Base-by-base conservation (phyloP, 2,888 invertebrate genomes). In the Bimastos eiseni region DNA sequence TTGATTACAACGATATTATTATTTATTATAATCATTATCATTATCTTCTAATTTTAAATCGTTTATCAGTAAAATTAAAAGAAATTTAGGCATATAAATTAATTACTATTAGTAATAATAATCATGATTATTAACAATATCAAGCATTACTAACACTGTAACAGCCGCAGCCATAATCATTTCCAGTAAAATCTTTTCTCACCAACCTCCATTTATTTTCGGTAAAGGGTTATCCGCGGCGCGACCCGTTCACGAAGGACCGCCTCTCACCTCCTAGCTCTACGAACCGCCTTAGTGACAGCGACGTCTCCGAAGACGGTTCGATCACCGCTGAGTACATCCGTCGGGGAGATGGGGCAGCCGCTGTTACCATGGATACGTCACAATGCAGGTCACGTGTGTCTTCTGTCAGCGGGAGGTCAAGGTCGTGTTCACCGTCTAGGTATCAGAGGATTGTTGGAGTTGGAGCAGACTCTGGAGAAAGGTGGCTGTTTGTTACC, bases 221-320 rank as follows among this genome's bases (percentile, higher is more conserved):
- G 19, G 19, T 33, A 36, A 1, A 86, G 86, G 86, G 86, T 37
- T 86, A 86, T 37, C 34, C 86, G 6, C 34, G 86, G 86, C 24
- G 86, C 37, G 86, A 86, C 37, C 86, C 86, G 34, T 88, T 8
- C 11, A 86, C 90, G 84, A 93, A 93, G 89, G 94, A 94, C 91
- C 94, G 94, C 92, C 92, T 95, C 17, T 94, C 95, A n/a, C 98
- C 98, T 91, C 98, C 97, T 92, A 97, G 88, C 94, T 98, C 97
- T 91, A 94, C 96, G 98, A 93, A 96, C 94, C 96, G 98, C 93
- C 96, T 97, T 93, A 97, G 97, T 93, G 98, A 98, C 96, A 98
- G 98, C 91, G 98, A 98, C 95, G 97, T 98, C 92, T 98, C 98
- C 92, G 98, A 96, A 93, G 86, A 86, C 24, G 86, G 86, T 19